Evolutionary conservation across 1,140 invertebrate species (phyloP).

Genomic region (Ditylenchus dipsaci): DNA sequence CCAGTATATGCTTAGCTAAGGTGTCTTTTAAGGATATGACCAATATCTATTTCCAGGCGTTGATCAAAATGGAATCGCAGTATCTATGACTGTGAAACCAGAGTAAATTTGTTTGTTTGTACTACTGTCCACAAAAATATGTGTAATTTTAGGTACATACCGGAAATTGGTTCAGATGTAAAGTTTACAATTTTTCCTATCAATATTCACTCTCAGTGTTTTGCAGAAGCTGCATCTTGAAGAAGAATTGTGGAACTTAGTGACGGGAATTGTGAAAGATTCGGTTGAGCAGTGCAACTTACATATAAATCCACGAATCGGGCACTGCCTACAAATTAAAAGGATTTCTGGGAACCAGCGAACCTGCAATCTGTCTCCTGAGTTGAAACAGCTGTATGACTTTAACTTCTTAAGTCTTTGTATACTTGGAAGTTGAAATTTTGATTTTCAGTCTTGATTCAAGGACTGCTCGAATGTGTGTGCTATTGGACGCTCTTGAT

Average conservation of each 20-base stretch:
- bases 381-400: too few species aligned
- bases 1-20: too few species aligned
- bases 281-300: neutral
- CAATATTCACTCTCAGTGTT: neutral
- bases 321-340: constrained; percentile 6
- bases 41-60: neutral
- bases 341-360: neutral
- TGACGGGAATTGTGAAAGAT: neutral
- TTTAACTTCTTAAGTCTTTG: neutral
- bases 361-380: neutral
- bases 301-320: neutral
- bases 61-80: constrained; percentile 1
- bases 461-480: neutral
- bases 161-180: constrained; percentile 9
- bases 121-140: too few species aligned
- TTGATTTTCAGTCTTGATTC: constrained; percentile 2
- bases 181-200: neutral
- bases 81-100: neutral
- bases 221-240: constrained; percentile 4
- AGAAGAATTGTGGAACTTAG: constrained; percentile 5
- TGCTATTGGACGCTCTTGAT: neutral
- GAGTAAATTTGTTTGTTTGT: neutral
- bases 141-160: neutral
- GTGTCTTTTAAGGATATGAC: too few species aligned
- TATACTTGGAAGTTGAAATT: neutral